These are phyloP conservation scores for Oxytorus armatus DNA, from an alignment of 2,888 invertebrate genomes.

Conservation along the genomic window DNA sequence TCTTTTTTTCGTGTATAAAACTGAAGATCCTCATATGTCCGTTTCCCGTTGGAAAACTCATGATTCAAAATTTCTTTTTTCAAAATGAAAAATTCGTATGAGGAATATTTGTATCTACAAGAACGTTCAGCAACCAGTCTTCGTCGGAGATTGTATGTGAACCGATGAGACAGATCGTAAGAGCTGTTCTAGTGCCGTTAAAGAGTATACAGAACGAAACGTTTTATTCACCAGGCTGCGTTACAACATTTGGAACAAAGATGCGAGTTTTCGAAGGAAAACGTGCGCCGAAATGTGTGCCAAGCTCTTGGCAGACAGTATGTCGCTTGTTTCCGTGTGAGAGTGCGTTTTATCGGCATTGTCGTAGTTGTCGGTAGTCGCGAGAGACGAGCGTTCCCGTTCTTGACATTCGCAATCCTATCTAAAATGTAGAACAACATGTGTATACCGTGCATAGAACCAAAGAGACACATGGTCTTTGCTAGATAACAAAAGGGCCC, in stretches of 20 bases:
- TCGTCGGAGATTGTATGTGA: neutral
- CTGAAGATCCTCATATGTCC: slow-evolving; percentile 1
- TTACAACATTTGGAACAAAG: slow-evolving; percentile 26
- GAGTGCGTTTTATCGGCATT: slow-evolving; percentile 1
- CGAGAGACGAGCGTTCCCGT: slow-evolving; percentile 19
- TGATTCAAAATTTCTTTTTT: neutral
- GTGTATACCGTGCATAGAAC: slow-evolving; percentile 15
- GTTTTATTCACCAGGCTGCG: neutral
- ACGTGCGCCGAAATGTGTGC: slow-evolving; percentile 9
- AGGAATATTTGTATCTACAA: neutral
- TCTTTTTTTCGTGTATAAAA: neutral
- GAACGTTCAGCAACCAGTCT: neutral
- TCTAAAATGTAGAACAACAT: slow-evolving; percentile 40
- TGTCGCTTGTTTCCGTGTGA: slow-evolving; percentile 21
- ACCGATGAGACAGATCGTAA: neutral
- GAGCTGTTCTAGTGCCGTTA: neutral
- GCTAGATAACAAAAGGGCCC: neutral
- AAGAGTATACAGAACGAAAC: neutral
- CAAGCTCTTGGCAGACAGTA: neutral
- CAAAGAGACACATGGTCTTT: neutral
- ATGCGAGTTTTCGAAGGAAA: neutral
- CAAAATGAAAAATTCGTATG: neutral
- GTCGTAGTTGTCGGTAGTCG: slow-evolving; percentile 22
- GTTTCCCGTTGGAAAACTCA: neutral
- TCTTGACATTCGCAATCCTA: slow-evolving; percentile 37